These are phyloP conservation scores for Hemistola chrysoprasaria DNA, from an alignment of 2,888 invertebrate genomes.

Conservation along the genomic window DNA sequence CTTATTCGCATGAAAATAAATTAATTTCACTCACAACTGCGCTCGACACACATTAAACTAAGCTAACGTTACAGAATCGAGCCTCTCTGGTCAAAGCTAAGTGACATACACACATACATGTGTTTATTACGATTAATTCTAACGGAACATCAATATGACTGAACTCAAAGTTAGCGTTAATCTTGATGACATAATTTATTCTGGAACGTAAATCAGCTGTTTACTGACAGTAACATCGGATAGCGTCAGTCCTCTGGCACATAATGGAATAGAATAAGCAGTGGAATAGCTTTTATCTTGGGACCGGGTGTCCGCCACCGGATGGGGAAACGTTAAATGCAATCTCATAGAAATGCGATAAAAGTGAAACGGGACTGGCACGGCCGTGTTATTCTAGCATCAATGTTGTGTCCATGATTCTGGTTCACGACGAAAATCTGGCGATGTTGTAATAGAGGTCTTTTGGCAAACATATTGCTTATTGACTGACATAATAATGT, in stretches of 20 bases:
- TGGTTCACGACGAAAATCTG: neutral
- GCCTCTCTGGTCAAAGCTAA: too few relatives aligned
- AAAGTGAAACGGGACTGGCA: constrained; percentile 22
- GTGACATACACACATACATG: too few relatives aligned
- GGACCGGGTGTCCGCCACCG: constrained; percentile 28
- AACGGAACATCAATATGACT: too few relatives aligned
- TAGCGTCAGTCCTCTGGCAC: constrained; percentile 3
- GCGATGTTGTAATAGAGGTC: neutral
- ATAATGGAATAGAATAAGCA: constrained; percentile 5
- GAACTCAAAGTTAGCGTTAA: constrained; percentile 6
- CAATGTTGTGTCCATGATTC: constrained; percentile 3
- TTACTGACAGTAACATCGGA: constrained; percentile 9
- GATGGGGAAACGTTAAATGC: constrained; percentile 50
- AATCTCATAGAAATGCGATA: constrained; percentile 42
- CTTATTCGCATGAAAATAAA: too few relatives aligned
- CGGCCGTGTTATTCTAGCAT: constrained; percentile 2
- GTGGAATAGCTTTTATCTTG: constrained; percentile 14
- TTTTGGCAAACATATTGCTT: neutral
- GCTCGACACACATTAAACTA: too few relatives aligned
- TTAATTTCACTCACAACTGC: too few relatives aligned
- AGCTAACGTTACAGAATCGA: too few relatives aligned
- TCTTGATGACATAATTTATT: constrained; percentile 12
- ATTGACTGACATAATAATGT: too few relatives aligned
- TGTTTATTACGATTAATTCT: too few relatives aligned
- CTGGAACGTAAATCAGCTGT: constrained; percentile 37